Base-by-base conservation (phyloP, 1,140 invertebrate genomes). In the Eumeta japonica region DNA sequence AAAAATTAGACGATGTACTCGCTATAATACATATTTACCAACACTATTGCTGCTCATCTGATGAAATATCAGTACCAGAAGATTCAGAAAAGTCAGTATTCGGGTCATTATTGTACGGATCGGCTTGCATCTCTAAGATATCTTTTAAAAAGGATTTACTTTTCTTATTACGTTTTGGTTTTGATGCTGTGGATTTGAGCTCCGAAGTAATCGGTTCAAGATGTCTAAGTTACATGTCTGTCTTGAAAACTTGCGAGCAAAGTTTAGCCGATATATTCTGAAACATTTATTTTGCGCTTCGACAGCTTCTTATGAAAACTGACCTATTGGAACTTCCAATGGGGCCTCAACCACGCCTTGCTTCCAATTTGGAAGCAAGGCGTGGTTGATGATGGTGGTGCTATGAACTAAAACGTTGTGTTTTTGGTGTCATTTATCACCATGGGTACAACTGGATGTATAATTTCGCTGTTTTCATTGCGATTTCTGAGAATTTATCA, bases 381-480 rank as follows among this genome's bases (percentile, higher is more conserved):
- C 29, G 11, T 46, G 10, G 4, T 3, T 4, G 19, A 63, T 49
- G 9, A 57, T 38, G 13, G 20, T 19, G 15, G 42, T 30, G 2
- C 45, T 44, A 50, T 66, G 55, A 3, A 52, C 16, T n/a, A 68
- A 32, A 16, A 68, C 64, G 66, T 36, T 68, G 65, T 18, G 62
- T n/a, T 29, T 49, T 59, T 2, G 50, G 47, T 15, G 50, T 49
- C 58, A 64, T 64, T 10, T 50, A 54, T 36, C 55, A 50, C 56
- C 61, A 61, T 4, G 40, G 15, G 28, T 63, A 58, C 1, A 52
- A 28, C 9, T 46, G 5, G 13, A 63, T 39, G 28, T 56, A 58
- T 12, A 50, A 32, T 29, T 45, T 18, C 10, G 44, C 45, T 9
- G 49, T 59, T 40, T 55, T 38, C 9, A 5, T 16, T 9, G 41